Percentiles rank a stretch among this genome's conserved stretches.
phyloP scores from a whole-genome alignment of 2,113 vertebrate species.

The Thalassarche chlororhynchos region DNA sequence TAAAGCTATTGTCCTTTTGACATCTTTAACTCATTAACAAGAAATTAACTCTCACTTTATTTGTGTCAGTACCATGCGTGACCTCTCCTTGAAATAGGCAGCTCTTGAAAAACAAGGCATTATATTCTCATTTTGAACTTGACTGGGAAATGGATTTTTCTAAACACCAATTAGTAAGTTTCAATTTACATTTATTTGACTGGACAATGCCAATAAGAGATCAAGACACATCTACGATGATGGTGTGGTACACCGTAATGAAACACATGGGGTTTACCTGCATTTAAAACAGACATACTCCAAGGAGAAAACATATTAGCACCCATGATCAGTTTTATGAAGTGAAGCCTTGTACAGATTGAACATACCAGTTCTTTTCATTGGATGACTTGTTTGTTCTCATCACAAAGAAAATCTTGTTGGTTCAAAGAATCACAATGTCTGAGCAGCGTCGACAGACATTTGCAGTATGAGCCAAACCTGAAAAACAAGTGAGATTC shows the following conservation, averaged over 20 bases:
- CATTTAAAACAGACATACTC: not conserved
- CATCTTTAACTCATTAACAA: not conserved
- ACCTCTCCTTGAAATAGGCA: not conserved
- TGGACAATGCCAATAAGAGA: not conserved
- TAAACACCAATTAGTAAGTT: not conserved
- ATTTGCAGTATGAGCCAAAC: not conserved
- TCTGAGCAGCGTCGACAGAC: not conserved
- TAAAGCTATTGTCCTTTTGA: not conserved
- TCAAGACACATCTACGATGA: not conserved
- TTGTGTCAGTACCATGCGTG: not conserved
- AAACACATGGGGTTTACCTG: not conserved
- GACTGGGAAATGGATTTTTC: not conserved
- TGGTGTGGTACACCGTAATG: not conserved
- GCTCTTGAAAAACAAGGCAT: not conserved
- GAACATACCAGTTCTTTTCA: not conserved
- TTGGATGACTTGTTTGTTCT: not conserved
- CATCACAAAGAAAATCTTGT: not conserved
- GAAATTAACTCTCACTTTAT: conserved; percentile 25
- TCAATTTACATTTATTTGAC: not conserved
- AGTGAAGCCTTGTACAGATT: not conserved
- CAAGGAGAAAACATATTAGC: not conserved
- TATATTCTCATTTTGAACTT: not conserved
- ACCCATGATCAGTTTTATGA: not conserved
- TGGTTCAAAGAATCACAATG: not conserved
- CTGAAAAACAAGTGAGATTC: not conserved